These are phyloP conservation scores for Scortum barcoo DNA, from an alignment of 2,113 vertebrate genomes.

Conservation along the genomic window DNA sequence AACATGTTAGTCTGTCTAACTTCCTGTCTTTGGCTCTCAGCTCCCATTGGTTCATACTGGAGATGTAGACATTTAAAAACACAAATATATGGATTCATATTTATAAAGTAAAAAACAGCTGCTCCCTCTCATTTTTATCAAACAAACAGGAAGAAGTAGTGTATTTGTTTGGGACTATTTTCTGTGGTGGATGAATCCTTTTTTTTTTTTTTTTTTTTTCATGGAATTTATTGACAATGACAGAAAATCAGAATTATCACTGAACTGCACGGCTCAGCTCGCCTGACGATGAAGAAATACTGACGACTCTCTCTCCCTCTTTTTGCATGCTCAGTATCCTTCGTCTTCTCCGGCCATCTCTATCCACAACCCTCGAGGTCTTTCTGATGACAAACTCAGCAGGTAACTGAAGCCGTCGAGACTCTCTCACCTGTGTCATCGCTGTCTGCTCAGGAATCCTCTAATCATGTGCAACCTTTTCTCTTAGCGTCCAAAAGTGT, in stretches of 20 bases:
- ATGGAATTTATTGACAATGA: no score
- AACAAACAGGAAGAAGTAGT: no score
- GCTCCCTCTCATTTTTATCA: no score
- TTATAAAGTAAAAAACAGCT: no score
- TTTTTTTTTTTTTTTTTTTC: no score
- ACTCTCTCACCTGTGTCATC: background rate
- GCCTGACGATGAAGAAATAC: background rate
- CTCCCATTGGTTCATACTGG: background rate
- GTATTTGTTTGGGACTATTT: no score
- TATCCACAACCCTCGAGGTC: slow-evolving; percentile 91
- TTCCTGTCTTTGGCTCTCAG: background rate
- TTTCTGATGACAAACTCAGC: slow-evolving; percentile 95
- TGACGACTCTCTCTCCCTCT: background rate
- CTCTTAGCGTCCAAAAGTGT: slow-evolving; percentile 78
- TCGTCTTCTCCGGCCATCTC: slow-evolving; percentile 82
- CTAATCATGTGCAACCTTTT: background rate
- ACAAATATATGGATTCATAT: no score
- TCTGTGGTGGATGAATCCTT: no score
- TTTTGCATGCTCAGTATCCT: slow-evolving; percentile 72
- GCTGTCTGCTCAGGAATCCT: background rate
- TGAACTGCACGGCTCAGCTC: background rate
- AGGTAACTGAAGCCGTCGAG: slow-evolving; percentile 80
- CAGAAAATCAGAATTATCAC: background rate
- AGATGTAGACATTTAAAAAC: background rate
- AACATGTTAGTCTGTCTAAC: background rate